Evolutionary conservation across 2,113 vertebrate species (phyloP), one percentile per base, ranked within the genome.

Genomic region (Nothobranchius kuhntae): DNA sequence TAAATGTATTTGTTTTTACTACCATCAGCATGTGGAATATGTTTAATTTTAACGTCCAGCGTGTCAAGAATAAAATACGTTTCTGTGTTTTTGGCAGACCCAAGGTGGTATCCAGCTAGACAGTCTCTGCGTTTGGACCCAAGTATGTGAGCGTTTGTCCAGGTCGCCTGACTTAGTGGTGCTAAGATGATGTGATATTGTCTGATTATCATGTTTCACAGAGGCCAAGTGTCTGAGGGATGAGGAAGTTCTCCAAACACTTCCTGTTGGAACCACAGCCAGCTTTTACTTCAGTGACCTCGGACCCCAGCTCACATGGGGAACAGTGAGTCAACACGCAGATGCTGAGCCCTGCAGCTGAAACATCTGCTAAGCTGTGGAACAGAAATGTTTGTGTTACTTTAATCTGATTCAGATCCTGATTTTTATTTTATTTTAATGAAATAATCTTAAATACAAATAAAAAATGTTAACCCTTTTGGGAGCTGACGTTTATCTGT

Each of bases 231-330:
- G 95, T 38, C 90, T 97, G 65, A 94, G 93, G 79, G 96, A 98
- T 38, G 96, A 98, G 51, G 96, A 98, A 0, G 61, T 98, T 24
- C 92, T 98, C 40, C 96, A 98, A 89, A 94, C 92, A 65, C 94
- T 98, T 71, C 96, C 96, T 0, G 96, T 98, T 75, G 96, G 96
- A 84, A 98, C 96, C 85, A 98, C 96, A 0, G 95, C 96, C 67
- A 97, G 94, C 3, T 92, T 98, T 52, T 97, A 96, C 91, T 98
- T 98, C 89, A 93, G 90, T 10, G 96, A 97, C 81, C 89, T 98
- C n/a, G 96, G 96, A 17, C 91, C 96, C 0, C 96, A 98, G 91
- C 94, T 98, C 86, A 95, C 95, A 87, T 98, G 96, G 96, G 95
- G 96, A 81, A 98, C 95, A n/a, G 96, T 98, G 86, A 95, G 95